phyloP scores from a whole-genome alignment of 1,140 invertebrate genomes.

The Dufourea novaeangliae region DNA sequence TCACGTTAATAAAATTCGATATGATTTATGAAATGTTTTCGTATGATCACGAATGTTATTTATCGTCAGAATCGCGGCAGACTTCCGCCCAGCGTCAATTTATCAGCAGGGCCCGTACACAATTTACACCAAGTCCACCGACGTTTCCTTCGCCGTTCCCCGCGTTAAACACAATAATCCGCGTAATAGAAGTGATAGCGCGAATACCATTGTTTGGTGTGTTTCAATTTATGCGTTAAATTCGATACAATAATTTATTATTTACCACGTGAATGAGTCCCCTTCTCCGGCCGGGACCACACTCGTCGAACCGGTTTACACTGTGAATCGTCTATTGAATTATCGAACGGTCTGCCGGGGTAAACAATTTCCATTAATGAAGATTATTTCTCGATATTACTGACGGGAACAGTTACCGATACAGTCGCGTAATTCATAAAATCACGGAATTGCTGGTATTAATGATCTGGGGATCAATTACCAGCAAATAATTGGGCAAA shows the following conservation, averaged over 20 bases:
- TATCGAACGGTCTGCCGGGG: constrained; percentile 20
- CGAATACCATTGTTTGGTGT: neutral
- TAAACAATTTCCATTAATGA: constrained; percentile 32
- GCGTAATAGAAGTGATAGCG: neutral
- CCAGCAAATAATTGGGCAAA: too few species aligned
- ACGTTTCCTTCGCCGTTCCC: neutral
- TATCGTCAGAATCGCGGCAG: neutral
- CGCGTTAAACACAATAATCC: neutral
- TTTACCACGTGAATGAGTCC: neutral
- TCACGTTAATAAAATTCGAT: too few species aligned
- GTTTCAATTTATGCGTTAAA: neutral
- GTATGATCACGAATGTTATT: neutral
- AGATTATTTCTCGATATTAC: neutral
- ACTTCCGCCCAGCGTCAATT: neutral
- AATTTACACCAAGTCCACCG: neutral
- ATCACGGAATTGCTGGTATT: neutral
- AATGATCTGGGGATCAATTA: neutral
- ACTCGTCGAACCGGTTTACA: constrained; percentile 15
- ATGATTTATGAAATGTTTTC: neutral
- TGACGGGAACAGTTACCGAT: neutral
- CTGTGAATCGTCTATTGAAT: constrained; percentile 18
- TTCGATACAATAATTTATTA: constrained; percentile 28
- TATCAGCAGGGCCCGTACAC: neutral
- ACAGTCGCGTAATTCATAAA: neutral
- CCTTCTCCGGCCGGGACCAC: constrained; percentile 10